A percentile compares a stretch with the other conserved stretches of the same genome.
Evolutionary conservation across 92 coral and sea anemone genomes (phyloP).

Genomic region (Porites cylindrica): DNA sequence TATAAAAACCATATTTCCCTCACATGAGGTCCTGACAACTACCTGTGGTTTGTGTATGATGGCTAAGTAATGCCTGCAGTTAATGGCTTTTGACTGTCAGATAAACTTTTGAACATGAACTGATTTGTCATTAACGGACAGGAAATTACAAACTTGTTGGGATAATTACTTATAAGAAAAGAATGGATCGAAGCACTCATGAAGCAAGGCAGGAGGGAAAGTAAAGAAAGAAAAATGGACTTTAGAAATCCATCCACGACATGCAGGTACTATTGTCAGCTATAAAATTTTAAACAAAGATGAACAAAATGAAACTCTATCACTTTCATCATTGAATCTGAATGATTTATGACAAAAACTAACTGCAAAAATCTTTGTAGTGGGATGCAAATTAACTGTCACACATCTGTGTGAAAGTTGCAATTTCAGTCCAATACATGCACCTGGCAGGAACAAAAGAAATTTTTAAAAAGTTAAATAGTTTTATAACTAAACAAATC

Average conservation of each 20-base stretch:
- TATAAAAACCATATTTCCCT: constrained; percentile 63
- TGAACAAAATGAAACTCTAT: not conserved
- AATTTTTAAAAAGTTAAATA: constrained; percentile 3
- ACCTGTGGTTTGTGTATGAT: constrained; percentile 6
- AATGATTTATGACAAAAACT: not conserved
- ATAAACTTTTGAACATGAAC: constrained; percentile 23
- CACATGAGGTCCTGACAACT: constrained; percentile 12
- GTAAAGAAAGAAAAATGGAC: not conserved
- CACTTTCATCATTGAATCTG: constrained; percentile 13
- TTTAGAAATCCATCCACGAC: not conserved
- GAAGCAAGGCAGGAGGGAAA: not conserved
- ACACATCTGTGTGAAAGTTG: constrained; percentile 33
- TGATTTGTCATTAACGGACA: constrained; percentile 14
- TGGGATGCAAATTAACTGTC: constrained; percentile 19
- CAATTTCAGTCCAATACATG: constrained; percentile 1
- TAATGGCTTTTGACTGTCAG: constrained; percentile 14
- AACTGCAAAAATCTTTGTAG: not conserved
- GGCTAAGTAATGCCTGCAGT: not conserved
- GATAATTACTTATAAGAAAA: constrained; percentile 28
- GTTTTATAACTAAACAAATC: not conserved
- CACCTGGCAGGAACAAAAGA: not conserved
- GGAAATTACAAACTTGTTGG: constrained; percentile 33
- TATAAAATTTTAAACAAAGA: not conserved
- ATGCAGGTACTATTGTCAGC: not conserved
- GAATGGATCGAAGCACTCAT: not conserved